Base-by-base conservation (phyloP, 2,888 invertebrate genomes). In the Drosophila longiperda region DNA sequence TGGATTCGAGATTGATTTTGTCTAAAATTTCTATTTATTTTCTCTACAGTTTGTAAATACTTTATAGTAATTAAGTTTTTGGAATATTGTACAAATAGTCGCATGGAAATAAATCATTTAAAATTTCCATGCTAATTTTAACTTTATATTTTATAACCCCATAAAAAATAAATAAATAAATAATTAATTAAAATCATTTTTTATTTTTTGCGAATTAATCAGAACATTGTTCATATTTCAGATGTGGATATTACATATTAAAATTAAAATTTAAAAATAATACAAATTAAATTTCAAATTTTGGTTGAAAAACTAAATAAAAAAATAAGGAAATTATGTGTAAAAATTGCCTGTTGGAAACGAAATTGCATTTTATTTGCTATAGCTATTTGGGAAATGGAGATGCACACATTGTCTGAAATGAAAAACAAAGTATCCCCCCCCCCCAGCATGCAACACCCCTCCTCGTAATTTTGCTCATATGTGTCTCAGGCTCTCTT, bases 1-100 rank as follows among this genome's bases (percentile, higher is more conserved):
- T 20, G 90, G 87, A 48, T 87, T 87, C 26, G 87, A 87, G 50
- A 75, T 87, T 33, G 89, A 87, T 45, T 87, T 87, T 54, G 75
- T 74, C 55, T 89, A 77, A 7, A 36, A 36, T 0, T 26, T 8
- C n/a, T n/a, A 50, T 8, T 45, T 23, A 23, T 23, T 23, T 23
- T 23, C n/a, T 38, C 8, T 17, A 7, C 17, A 38, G 38, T 77
- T 67, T 80, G 80, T 76, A 75, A 49, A 58, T 61, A 59, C 9
- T 40, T n/a, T 29, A 17, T 57, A 45, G 23, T 52, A 15, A 4
- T 8, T 71, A 68, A 73, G 42, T 49, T 33, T 1, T 50, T 72
- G 36, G 38, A 50, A 52, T 61, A 60, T 60, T 73, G 33, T 69
- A 57, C 32, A 57, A 50, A 50, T 29, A 11, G 7, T 8, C 20